A percentile compares a stretch with the other conserved stretches of the same genome.
Conservation (phyloP, 2,113 vertebrate species). For the Siphamia tubifer region DNA sequence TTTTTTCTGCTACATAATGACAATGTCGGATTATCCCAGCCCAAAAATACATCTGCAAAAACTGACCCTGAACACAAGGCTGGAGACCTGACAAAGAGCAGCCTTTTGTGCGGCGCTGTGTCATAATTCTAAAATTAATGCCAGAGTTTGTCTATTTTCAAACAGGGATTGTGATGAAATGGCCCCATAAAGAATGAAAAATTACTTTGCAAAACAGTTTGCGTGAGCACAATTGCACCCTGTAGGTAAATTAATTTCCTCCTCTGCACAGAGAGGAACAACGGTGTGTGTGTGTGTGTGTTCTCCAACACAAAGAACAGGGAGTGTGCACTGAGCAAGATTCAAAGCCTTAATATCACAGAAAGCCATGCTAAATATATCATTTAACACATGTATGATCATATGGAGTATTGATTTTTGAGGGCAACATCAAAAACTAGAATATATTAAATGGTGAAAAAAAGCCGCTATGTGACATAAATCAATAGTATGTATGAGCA, state of each 20-base stretch:
- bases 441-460: background rate
- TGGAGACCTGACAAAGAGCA: constrained; percentile 2
- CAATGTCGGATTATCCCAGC: no score
- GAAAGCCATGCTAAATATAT: constrained; percentile 3
- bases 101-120: constrained; percentile 11
- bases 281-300: background rate
- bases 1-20: no score
- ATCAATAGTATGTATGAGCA: constrained; percentile 30
- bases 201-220: constrained; percentile 44
- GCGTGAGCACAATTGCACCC: constrained; percentile 57
- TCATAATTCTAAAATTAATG: constrained; percentile 56
- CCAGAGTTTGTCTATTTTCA: constrained; percentile 56
- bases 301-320: constrained; percentile 16
- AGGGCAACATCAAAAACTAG: constrained; percentile 2
- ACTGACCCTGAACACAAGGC: constrained; percentile 54
- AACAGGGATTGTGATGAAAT: constrained; percentile 56
- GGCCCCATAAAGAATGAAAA: constrained; percentile 58
- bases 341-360: background rate
- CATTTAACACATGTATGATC: constrained; percentile 32
- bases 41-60: no score
- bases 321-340: background rate
- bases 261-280: constrained; percentile 21
- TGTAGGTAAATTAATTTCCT: constrained; percentile 58
- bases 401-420: constrained; percentile 42
- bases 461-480: background rate